Percentiles rank a stretch among this genome's conserved stretches.
These are phyloP conservation scores for Lophotis ruficrista DNA, from an alignment of 2,113 vertebrate genomes.

Conservation along the genomic window DNA sequence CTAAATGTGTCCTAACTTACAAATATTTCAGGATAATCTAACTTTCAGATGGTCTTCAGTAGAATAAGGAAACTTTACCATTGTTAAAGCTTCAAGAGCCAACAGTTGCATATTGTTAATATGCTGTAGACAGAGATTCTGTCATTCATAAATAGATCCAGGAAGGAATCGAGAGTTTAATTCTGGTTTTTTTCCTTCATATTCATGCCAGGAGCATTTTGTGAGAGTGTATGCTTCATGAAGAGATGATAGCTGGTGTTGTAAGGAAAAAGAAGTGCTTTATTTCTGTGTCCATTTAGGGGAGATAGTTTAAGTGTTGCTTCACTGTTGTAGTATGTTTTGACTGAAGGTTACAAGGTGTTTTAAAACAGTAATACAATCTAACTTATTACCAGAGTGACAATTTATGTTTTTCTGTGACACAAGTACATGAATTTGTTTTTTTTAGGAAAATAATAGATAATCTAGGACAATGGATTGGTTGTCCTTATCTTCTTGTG, in stretches of 20 bases:
- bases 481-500: not conserved
- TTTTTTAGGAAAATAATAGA: not conserved
- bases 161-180: not conserved
- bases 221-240: rapidly evolving
- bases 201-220: not conserved
- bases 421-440: not conserved
- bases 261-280: not conserved
- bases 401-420: not conserved
- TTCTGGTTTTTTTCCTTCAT: not conserved
- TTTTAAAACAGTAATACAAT: not conserved
- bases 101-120: not conserved
- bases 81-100: not conserved
- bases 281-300: not conserved
- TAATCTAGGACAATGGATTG: not conserved
- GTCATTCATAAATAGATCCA: not conserved
- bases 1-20: not conserved
- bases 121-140: not conserved
- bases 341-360: rapidly evolving
- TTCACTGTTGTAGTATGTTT: not conserved
- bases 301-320: not conserved
- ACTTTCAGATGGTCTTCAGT: not conserved
- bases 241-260: not conserved
- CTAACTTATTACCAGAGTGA: not conserved
- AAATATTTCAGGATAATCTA: not conserved
- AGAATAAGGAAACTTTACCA: not conserved